phyloP scores from a whole-genome alignment of 2,888 invertebrate species.

The Spicauda simplicius region DNA sequence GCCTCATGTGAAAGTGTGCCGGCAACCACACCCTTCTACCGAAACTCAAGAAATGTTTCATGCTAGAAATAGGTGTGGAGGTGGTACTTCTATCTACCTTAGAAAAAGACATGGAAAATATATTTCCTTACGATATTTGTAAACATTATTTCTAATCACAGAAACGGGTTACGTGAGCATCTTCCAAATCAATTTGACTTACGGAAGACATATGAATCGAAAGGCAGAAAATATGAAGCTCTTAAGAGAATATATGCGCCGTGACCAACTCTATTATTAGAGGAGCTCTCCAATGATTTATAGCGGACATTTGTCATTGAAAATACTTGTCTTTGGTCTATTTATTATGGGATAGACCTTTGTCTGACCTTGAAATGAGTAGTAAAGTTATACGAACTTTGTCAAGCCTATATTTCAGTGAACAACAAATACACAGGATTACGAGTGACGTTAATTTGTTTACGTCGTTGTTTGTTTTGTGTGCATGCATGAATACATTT shows the following conservation, averaged over 20 bases:
- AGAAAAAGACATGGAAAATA: too few species aligned
- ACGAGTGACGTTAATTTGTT: too few species aligned
- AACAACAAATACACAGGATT: not conserved
- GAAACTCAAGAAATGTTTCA: too few species aligned
- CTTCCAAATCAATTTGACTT: constrained; percentile 20
- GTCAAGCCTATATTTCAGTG: not conserved
- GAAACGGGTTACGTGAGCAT: not conserved
- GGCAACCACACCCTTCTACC: too few species aligned
- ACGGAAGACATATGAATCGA: constrained; percentile 20
- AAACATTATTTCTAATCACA: not conserved
- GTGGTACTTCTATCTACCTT: too few species aligned
- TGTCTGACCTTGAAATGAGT: constrained; percentile 14
- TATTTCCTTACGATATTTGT: not conserved
- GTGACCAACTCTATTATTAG: constrained; percentile 14
- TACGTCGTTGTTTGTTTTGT: too few species aligned
- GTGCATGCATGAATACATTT: too few species aligned
- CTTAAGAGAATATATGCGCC: constrained; percentile 27
- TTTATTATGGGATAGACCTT: constrained; percentile 12
- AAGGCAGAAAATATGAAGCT: constrained; percentile 29
- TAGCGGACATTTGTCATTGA: constrained; percentile 24
- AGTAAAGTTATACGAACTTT: not conserved
- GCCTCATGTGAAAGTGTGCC: too few species aligned
- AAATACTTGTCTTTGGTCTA: constrained; percentile 19
- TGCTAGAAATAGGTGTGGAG: too few species aligned
- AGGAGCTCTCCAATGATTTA: constrained; percentile 18